Conservation (phyloP, 2,888 invertebrate species). For the Machimus rusticus region DNA sequence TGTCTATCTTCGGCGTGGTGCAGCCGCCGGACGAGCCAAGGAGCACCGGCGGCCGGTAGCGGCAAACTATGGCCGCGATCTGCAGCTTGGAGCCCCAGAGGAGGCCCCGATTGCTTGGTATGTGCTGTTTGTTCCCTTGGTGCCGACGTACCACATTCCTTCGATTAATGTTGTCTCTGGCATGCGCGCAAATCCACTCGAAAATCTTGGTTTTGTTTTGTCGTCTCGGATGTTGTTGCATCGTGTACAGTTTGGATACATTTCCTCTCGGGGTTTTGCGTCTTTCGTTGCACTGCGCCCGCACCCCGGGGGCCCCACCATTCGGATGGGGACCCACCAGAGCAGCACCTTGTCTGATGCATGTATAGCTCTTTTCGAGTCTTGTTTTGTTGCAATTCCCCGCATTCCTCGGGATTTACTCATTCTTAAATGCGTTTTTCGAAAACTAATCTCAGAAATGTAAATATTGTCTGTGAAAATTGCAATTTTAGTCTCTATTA, state of each 20-base stretch:
- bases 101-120: neutral
- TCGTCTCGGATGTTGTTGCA: neutral
- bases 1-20: neutral
- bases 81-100: neutral
- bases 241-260: neutral
- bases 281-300: neutral
- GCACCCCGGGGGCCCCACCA: neutral
- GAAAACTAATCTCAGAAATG: slow-evolving; percentile 9
- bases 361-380: neutral
- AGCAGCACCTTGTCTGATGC: neutral
- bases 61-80: neutral
- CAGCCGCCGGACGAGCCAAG: neutral
- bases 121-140: neutral
- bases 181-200: neutral
- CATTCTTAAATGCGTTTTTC: slow-evolving; percentile 11
- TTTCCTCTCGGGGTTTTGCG: neutral
- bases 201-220: neutral
- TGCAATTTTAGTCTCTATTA: slow-evolving; percentile 24
- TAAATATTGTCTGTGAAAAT: slow-evolving; percentile 24
- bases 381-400: slow-evolving; percentile 21
- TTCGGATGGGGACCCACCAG: neutral
- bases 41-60: neutral
- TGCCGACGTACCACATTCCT: neutral
- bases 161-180: slow-evolving; percentile 1
- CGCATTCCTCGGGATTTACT: slow-evolving; percentile 1